Conservation (phyloP, 2,113 vertebrate species). For the Seriola aureovittata region DNA sequence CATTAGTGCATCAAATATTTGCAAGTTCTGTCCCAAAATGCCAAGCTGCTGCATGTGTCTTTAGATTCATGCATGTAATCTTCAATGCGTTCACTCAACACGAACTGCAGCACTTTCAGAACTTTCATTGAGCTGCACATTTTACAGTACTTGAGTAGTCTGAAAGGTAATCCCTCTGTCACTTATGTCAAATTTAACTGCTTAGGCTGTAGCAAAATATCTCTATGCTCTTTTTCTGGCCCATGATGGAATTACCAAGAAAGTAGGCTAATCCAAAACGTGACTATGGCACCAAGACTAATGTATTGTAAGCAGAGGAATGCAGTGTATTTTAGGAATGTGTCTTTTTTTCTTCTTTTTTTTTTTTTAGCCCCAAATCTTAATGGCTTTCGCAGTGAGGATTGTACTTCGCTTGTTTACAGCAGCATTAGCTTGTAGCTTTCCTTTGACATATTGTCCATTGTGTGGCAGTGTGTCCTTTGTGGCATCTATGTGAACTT, state of each 20-base stretch:
- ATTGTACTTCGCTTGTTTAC: constrained; percentile 34
- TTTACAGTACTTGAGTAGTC: constrained; percentile 20
- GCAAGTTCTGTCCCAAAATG: not conserved
- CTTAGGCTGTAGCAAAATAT: constrained; percentile 22
- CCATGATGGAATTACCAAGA: constrained; percentile 24
- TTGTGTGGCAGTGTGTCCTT: constrained; percentile 22
- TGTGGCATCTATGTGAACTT: constrained; percentile 19
- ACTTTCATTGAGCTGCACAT: not conserved
- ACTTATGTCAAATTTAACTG: constrained; percentile 37
- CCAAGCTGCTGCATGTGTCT: constrained; percentile 12
- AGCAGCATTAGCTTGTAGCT: not conserved
- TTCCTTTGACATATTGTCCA: constrained; percentile 35
- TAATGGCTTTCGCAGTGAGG: constrained; percentile 31
- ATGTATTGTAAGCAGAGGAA: constrained; percentile 60
- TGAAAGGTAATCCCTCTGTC: constrained; percentile 35
- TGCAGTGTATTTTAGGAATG: constrained; percentile 71
- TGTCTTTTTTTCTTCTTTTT: constrained; percentile 39
- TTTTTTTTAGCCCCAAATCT: constrained; percentile 19
- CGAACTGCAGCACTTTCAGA: not conserved
- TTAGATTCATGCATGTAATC: constrained; percentile 4
- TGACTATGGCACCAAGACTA: constrained; percentile 50
- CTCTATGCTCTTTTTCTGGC: constrained; percentile 33
- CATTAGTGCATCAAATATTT: constrained; percentile 1
- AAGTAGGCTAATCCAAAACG: constrained; percentile 71
- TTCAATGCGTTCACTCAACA: not conserved